Percentiles rank a stretch among this genome's conserved stretches.
Evolutionary conservation across 30 jellyfish, hydroid and myxozoan species (phyloP).

Genomic region (Sanderia malayensis): DNA sequence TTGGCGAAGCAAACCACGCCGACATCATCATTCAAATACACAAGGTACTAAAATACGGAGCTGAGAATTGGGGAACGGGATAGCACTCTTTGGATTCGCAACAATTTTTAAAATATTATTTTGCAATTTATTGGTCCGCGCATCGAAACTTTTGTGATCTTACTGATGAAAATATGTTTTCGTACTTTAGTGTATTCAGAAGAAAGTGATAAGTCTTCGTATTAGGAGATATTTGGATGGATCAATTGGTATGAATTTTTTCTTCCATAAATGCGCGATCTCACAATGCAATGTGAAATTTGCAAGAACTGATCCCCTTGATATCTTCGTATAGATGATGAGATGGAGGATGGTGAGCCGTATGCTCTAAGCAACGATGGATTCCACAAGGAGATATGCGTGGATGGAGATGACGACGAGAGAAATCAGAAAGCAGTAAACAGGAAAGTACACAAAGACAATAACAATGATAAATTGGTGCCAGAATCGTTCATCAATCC

Average conservation of each 20-base stretch:
- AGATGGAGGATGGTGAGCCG: neutral
- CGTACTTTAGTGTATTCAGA: constrained; percentile 65
- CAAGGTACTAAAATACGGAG: constrained; percentile 37
- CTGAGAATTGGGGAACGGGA: too few relatives aligned
- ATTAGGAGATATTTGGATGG: constrained; percentile 64
- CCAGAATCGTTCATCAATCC: constrained; percentile 73
- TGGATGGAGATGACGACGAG: constrained; percentile 31
- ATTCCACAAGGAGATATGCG: constrained; percentile 51
- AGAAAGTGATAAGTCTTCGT: constrained; percentile 60
- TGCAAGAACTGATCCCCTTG: too few relatives aligned
- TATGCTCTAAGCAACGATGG: constrained; percentile 42
- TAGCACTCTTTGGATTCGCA: too few relatives aligned
- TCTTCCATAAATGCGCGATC: too few relatives aligned
- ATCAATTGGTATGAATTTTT: neutral
- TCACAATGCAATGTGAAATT: too few relatives aligned
- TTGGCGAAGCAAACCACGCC: constrained; percentile 67
- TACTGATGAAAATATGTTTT: too few relatives aligned
- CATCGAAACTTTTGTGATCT: too few relatives aligned
- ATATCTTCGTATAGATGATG: too few relatives aligned
- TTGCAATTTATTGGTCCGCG: too few relatives aligned
- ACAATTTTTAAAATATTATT: too few relatives aligned
- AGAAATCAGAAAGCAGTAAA: neutral
- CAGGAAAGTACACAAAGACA: neutral
- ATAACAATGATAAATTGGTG: constrained; percentile 1
- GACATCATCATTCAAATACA: constrained; percentile 92